Conservation (phyloP, 2,797 vertebrate species). For the Eidolon dupreanum region DNA sequence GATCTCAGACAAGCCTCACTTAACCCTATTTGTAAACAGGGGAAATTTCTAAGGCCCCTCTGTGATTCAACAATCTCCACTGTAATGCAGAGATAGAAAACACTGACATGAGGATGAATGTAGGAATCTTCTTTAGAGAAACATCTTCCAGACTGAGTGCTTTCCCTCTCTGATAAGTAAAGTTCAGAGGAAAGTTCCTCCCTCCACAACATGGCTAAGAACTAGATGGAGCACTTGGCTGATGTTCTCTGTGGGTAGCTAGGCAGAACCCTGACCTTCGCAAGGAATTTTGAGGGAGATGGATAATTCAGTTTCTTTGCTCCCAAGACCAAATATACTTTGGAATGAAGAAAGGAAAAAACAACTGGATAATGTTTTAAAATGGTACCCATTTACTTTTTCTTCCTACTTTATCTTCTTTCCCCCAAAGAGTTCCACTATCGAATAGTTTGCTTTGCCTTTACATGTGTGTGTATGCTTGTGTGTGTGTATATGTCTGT, state of each 20-base stretch:
- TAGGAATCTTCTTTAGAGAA: not conserved
- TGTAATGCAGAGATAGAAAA: rapidly evolving
- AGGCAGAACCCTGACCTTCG: not conserved
- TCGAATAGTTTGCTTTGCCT: not conserved
- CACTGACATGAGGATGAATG: not conserved
- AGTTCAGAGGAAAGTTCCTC: not conserved
- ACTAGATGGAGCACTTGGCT: not conserved
- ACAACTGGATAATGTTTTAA: not conserved
- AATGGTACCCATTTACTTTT: not conserved
- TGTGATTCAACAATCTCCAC: not conserved
- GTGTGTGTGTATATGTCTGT: not conserved
- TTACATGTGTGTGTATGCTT: not conserved
- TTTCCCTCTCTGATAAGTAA: not conserved
- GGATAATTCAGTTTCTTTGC: not conserved
- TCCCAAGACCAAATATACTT: not conserved
- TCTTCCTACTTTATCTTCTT: not conserved
- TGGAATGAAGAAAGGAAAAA: not conserved
- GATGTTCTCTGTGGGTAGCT: not conserved
- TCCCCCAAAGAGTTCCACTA: not conserved
- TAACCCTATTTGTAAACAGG: not conserved
- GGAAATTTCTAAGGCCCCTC: not conserved
- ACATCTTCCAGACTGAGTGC: not conserved
- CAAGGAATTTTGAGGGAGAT: not conserved
- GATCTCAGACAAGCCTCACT: not conserved
- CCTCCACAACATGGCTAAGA: not conserved